Evolutionary conservation across 2,888 invertebrate species (phyloP).

Genomic region (Drosophila lacicola): DNA sequence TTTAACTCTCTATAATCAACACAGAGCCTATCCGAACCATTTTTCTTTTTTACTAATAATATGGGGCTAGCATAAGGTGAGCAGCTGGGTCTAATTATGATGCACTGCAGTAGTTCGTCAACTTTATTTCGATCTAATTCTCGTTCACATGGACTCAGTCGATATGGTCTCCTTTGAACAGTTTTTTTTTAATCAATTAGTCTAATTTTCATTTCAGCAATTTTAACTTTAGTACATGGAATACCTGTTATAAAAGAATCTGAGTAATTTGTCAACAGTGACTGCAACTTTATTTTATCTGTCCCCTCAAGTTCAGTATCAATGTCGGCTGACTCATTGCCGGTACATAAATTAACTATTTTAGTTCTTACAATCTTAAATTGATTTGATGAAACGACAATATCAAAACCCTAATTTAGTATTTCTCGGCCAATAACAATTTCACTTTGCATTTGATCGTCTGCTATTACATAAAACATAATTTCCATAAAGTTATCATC

Average conservation of each 20-base stretch:
- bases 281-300: conserved; percentile 1
- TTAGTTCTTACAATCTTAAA: conserved; percentile 1
- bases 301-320: neutral
- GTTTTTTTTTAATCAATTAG: neutral
- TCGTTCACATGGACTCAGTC: neutral
- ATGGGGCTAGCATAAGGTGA: conserved; percentile 11
- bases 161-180: neutral
- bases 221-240: neutral
- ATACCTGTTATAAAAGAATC: neutral
- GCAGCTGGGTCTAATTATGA: conserved; percentile 5
- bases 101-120: conserved; percentile 1
- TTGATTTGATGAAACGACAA: conserved; percentile 1
- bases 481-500: too few relatives aligned
- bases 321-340: neutral
- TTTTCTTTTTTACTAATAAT: neutral
- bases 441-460: neutral
- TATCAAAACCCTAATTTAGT: neutral
- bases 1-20: conserved; percentile 10
- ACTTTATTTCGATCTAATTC: neutral
- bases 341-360: neutral
- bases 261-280: neutral
- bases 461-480: too few relatives aligned
- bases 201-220: neutral
- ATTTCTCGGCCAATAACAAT: neutral
- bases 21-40: neutral